Base-by-base conservation (phyloP, 92 coral and sea anemone genomes). In the Parazoanthus swiftii region DNA sequence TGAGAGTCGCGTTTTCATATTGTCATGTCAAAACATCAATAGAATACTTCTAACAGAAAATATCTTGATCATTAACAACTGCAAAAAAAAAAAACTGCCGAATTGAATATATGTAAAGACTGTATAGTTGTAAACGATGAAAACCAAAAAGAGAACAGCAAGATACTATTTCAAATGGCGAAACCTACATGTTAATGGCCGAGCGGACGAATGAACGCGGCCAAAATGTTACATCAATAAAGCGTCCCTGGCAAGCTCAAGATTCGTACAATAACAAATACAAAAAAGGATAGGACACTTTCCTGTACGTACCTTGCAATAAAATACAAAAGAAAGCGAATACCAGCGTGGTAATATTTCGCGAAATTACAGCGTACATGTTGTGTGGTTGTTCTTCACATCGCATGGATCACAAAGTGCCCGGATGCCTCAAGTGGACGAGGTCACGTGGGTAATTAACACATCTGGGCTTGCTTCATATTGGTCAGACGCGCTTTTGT, bases 361-460 rank as follows among this genome's bases (percentile, higher is more conserved):
- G 42, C 4, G 42, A 4, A 39, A 39, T 29, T 25, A 20, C 42
- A 29, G 39, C 15, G 51, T 39, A 43, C 18, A 3, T 33, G 21
- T 48, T 0, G 82, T 73, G 42, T 2, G 2, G 42, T 39, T 2
- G 42, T 56, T 80, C 44, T 70, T 70, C 56, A 44, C 87, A 43
- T 42, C 77, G 86, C 48, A 43, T 50, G 59, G 65, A 13, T 48
- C 36, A 43, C 35, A 51, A 46, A 84, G 68, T 82, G 79, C 87
- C 87, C 87, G 87, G 87, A 84, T 84, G 87, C 42, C 6, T 21
- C 68, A 11, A 48, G 58, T 68, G 72, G 76, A 68, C 23, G 29
- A 70, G 56, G 66, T 84, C 87, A 84, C 87, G 87, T 84, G 87
- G 87, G 13, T 50, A 84, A 84, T 72, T 84, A 83, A 50, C 44